Evolutionary conservation across 2,888 invertebrate species (phyloP).

Genomic region (Torymus tubicola): DNA sequence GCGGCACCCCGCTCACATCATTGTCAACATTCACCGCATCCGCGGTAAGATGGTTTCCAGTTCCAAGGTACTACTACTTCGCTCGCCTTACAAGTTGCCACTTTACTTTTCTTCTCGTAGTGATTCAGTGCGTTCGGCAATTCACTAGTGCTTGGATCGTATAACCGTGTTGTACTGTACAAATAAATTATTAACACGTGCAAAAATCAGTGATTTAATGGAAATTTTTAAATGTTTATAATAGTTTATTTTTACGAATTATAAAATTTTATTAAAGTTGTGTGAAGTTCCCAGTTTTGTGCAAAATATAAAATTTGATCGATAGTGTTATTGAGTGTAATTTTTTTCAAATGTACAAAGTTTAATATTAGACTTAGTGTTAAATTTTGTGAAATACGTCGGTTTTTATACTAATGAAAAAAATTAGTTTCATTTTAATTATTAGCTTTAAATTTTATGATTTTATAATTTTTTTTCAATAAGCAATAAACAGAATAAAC

Average conservation of each 20-base stretch:
- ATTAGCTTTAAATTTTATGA: too few relatives aligned
- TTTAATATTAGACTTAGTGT: neutral
- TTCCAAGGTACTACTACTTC: slow-evolving; percentile 70
- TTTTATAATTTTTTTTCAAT: too few relatives aligned
- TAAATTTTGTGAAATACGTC: too few relatives aligned
- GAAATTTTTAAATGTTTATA: too few relatives aligned
- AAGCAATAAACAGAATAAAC: too few relatives aligned
- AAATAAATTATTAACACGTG: neutral
- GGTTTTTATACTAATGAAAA: too few relatives aligned
- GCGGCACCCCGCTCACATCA: slow-evolving; percentile 71
- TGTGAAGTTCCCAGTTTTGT: too few relatives aligned
- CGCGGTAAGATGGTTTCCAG: slow-evolving; percentile 76
- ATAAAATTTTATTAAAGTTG: too few relatives aligned
- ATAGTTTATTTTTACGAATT: too few relatives aligned
- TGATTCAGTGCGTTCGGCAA: slow-evolving; percentile 61
- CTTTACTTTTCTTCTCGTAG: slow-evolving; percentile 56
- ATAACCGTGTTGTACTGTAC: neutral
- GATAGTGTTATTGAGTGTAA: too few relatives aligned
- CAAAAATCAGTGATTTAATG: neutral
- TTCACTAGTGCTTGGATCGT: slow-evolving; percentile 48
- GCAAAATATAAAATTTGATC: too few relatives aligned
- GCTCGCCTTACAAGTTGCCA: slow-evolving; percentile 3
- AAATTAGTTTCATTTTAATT: too few relatives aligned
- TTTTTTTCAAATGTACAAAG: slow-evolving; percentile 7
- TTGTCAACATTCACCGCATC: slow-evolving; percentile 75